Evolutionary conservation across 2,797 vertebrate species (phyloP).

Genomic region (Enteromius thamalakanensis): DNA sequence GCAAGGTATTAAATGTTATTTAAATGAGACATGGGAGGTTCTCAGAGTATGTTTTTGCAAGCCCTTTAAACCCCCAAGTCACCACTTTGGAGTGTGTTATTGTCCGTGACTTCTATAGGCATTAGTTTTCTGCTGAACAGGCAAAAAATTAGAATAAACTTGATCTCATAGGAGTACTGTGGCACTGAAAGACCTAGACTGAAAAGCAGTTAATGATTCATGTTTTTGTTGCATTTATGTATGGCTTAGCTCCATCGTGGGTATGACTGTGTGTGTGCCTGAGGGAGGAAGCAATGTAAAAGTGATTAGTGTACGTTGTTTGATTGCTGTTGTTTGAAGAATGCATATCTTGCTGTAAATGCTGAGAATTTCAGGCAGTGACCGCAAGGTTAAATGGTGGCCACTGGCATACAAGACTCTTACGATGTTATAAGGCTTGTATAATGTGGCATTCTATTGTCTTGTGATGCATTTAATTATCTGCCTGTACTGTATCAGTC

Average conservation of each 20-base stretch:
- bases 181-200: constrained; percentile 17
- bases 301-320: constrained; percentile 30
- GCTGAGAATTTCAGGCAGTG: not conserved
- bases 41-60: constrained; percentile 34
- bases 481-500: not conserved
- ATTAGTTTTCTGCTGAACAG: constrained; percentile 61
- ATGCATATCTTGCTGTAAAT: not conserved
- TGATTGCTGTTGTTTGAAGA: constrained; percentile 18
- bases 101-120: constrained; percentile 54
- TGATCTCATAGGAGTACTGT: constrained; percentile 32
- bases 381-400: not conserved
- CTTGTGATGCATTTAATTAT: not conserved
- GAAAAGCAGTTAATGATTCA: constrained; percentile 35
- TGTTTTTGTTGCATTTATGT: constrained; percentile 40
- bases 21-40: constrained; percentile 41
- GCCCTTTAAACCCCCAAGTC: constrained; percentile 50
- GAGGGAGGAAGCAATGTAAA: not conserved
- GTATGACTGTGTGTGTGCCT: constrained; percentile 11
- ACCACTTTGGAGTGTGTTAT: constrained; percentile 54
- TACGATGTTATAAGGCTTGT: not conserved
- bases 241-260: constrained; percentile 8
- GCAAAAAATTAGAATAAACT: constrained; percentile 48
- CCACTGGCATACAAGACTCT: not conserved
- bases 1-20: constrained; percentile 40
- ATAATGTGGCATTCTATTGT: not conserved